Evolutionary conservation across 2,113 vertebrate species (phyloP), one percentile per base, ranked within the genome.

Genomic region (Rhabdornis inornatus): DNA sequence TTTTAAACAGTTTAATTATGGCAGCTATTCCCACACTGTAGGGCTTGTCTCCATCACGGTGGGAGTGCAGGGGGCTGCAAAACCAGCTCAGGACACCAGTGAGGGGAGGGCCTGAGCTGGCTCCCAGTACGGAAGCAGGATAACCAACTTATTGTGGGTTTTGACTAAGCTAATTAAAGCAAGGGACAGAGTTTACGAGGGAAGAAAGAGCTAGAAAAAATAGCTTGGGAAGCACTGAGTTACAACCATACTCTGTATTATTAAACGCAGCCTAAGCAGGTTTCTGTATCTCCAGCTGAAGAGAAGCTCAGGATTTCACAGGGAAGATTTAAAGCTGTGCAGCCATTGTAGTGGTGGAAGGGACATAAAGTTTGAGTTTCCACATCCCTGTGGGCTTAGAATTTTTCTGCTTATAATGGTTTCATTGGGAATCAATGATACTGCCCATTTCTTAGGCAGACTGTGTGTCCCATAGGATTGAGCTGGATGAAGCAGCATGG

Each of bases 361-460:
- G 59, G 59, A 85, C 2, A 1, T 69, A 55, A 87, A 91, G 75
- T 72, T 77, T 90, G 18, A 3, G 7, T 5, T 10, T 89, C 50
- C 53, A 11, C 11, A 20, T 94, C 84, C 39, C 75, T 8, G 0
- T 27, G 31, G 91, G 19, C 59, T 83, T 79, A 90, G 47, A 93
- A 90, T 77, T 85, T 95, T 82, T 80, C 66, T 2, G 1, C 42
- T 90, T 22, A 5, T 40, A 74, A 57, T 70, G 63, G 91, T 83
- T 96, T 95, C 93, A 92, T 87, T 94, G 87, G 92, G 89, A 96
- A 94, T 93, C 17, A 1, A 44, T 37, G 2, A 37, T 72, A 75
- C 37, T 96, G 64, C 92, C 94, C 65, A 15, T 95, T 96, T 97
- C 92, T 92, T 94, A 95, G 94, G 80, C 92, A 89, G 33, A 4